Conservation (phyloP, 1,140 invertebrate species). For the Mamestra configurata region DNA sequence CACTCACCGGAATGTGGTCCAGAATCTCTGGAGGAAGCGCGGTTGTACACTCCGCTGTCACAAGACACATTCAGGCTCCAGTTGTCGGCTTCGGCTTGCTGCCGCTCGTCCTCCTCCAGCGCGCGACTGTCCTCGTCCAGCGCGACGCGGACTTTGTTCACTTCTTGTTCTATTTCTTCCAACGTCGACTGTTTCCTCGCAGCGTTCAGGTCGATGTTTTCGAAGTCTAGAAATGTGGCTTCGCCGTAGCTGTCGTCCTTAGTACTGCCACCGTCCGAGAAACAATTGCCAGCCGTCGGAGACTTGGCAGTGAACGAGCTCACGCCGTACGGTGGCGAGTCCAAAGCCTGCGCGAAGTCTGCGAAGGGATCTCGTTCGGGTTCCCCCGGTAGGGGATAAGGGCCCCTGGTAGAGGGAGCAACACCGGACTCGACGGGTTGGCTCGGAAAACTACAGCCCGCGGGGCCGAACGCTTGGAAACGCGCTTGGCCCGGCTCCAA, state of each 20-base stretch:
- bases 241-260: slow-evolving; percentile 81
- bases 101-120: slow-evolving; percentile 81
- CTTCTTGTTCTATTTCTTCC: slow-evolving; percentile 85
- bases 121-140: slow-evolving; percentile 85
- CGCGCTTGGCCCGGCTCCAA: slow-evolving; percentile 88
- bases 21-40: slow-evolving; percentile 88
- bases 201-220: slow-evolving; percentile 71
- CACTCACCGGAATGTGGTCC: slow-evolving; percentile 86
- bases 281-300: slow-evolving; percentile 59
- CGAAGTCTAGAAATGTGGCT: slow-evolving; percentile 82
- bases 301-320: slow-evolving; percentile 64
- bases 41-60: slow-evolving; percentile 88
- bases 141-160: slow-evolving; percentile 86
- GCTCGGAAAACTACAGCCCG: slow-evolving; percentile 86
- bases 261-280: slow-evolving; percentile 60
- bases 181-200: slow-evolving; percentile 77
- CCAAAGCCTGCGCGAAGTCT: slow-evolving; percentile 65
- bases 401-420: slow-evolving; percentile 68
- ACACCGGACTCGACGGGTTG: slow-evolving; percentile 82
- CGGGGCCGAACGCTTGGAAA: slow-evolving; percentile 84
- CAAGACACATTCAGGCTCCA: slow-evolving; percentile 87
- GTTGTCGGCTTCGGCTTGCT: slow-evolving; percentile 83
- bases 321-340: slow-evolving; percentile 71
- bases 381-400: slow-evolving; percentile 66
- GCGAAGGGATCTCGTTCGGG: slow-evolving; percentile 75